Percentiles rank a stretch among this genome's conserved stretches.
phyloP scores from a whole-genome alignment of 2,113 vertebrate species.

The Smithornis capensis region DNA sequence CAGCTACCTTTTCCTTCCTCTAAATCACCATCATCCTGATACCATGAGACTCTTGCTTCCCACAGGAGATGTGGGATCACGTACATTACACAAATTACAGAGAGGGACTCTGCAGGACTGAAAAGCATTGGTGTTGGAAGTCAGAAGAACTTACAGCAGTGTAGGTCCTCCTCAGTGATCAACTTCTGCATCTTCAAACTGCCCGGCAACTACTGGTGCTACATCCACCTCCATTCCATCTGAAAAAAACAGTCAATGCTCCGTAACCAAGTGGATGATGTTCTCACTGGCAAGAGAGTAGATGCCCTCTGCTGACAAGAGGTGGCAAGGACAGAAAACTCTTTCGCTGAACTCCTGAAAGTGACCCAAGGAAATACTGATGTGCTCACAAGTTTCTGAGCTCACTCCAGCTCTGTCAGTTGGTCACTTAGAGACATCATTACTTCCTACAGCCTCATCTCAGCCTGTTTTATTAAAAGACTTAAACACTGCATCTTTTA shows the following conservation, averaged over 20 bases:
- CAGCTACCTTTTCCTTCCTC: background rate
- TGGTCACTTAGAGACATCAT: rapidly evolving
- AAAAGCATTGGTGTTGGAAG: background rate
- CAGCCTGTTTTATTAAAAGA: background rate
- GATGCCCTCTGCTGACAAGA: slow-evolving; percentile 40
- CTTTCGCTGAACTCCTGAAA: background rate
- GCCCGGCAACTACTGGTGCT: slow-evolving; percentile 82
- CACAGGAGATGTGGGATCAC: background rate
- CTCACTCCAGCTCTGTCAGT: background rate
- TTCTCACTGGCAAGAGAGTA: background rate
- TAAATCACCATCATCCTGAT: background rate
- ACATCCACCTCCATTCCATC: slow-evolving; percentile 95
- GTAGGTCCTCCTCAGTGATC: slow-evolving; percentile 84
- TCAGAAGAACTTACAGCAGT: slow-evolving; percentile 38
- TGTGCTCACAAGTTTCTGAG: background rate
- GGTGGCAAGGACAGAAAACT: background rate
- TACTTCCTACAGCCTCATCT: background rate
- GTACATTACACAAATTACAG: background rate
- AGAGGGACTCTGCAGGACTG: background rate
- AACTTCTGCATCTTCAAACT: slow-evolving; percentile 95
- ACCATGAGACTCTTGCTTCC: background rate
- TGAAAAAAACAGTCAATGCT: slow-evolving; percentile 29
- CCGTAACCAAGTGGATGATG: rapidly evolving
- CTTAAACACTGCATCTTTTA: background rate
- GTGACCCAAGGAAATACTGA: rapidly evolving